Conservation (phyloP, 2,797 vertebrate species). For the Pseudopleuronectes americanus region DNA sequence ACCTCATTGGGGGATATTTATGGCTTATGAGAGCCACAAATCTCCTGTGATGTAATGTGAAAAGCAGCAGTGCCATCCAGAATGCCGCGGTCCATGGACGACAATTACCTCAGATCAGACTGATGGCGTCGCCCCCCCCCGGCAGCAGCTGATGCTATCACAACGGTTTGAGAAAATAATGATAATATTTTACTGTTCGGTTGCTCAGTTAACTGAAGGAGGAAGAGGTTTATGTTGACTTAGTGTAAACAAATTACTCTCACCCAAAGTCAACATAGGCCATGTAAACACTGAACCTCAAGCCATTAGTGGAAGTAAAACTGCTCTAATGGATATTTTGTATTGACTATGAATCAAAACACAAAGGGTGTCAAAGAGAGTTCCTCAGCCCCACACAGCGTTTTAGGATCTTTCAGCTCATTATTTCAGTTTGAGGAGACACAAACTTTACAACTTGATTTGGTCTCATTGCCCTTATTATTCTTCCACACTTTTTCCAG, state of each 20-base stretch:
- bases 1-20: constrained; percentile 74
- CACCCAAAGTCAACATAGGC: background rate
- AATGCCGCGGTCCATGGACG: constrained; percentile 33
- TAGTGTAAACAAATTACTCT: constrained; percentile 24
- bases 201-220: constrained; percentile 18
- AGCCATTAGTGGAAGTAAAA: background rate
- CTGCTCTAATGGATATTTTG: too few species aligned
- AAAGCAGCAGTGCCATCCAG: constrained; percentile 45
- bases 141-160: constrained; percentile 41
- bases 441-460: too few species aligned
- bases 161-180: constrained; percentile 22
- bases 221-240: constrained; percentile 29
- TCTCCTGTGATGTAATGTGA: constrained; percentile 52
- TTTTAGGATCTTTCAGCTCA: too few species aligned
- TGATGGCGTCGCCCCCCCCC: constrained; percentile 41
- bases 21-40: constrained; percentile 58
- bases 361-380: too few species aligned
- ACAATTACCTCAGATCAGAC: constrained; percentile 64
- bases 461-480: too few species aligned
- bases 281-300: background rate
- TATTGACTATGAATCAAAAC: too few species aligned
- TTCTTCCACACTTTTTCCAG: too few species aligned
- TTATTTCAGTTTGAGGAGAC: too few species aligned
- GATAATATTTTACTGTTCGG: constrained; percentile 16
- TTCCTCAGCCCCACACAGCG: too few species aligned